Conservation (phyloP, 2,797 vertebrate genomes). For the Hypotaenidia philippensis region DNA sequence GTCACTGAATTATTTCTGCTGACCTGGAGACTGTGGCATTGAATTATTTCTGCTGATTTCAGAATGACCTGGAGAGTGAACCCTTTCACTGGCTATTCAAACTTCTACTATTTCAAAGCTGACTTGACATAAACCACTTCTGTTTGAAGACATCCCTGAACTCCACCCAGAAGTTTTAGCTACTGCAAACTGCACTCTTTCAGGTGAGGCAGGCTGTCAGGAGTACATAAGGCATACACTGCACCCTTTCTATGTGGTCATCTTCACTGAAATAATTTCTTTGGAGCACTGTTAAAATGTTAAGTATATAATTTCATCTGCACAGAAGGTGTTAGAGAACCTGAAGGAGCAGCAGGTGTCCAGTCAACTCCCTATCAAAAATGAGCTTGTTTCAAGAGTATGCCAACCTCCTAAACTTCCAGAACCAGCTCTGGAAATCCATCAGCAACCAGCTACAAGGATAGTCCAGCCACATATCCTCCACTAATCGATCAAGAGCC, state of each 20-base stretch:
- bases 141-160: not conserved
- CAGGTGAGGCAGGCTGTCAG: not conserved
- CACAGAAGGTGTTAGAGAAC: not conserved
- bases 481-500: not conserved
- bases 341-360: not conserved
- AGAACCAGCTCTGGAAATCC: not conserved
- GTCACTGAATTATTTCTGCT: not conserved
- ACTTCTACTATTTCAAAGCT: not conserved
- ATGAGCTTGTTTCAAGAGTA: not conserved
- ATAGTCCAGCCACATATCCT: not conserved
- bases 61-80: not conserved
- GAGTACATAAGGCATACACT: not conserved
- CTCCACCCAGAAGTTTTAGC: not conserved
- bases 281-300: not conserved
- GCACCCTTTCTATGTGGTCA: not conserved
- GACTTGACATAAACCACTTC: not conserved
- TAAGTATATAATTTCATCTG: not conserved
- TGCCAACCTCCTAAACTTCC: not conserved
- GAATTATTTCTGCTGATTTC: not conserved
- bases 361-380: not conserved
- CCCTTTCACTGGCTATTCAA: not conserved
- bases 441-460: not conserved
- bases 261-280: not conserved
- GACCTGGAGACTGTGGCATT: rapidly evolving
- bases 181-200: not conserved